These are phyloP conservation scores for Hephaestus fuliginosus DNA, from an alignment of 2,797 vertebrate species.

Conservation along the genomic window DNA sequence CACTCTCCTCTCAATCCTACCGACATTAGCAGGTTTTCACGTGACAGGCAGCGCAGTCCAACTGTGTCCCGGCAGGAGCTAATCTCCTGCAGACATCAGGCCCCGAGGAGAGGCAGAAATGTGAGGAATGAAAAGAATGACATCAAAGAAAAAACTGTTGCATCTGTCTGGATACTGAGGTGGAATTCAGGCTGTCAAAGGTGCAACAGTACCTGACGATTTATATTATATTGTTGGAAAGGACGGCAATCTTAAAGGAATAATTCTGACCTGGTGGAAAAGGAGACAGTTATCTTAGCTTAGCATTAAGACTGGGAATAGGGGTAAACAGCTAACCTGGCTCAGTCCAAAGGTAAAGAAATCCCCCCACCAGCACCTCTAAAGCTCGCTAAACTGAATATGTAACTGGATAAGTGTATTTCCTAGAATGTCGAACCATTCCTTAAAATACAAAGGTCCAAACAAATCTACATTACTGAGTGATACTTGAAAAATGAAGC, in stretches of 20 bases:
- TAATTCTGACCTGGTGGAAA: neutral
- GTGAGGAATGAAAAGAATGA: conserved; percentile 44
- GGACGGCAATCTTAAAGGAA: neutral
- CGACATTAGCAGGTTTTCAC: too few relatives aligned
- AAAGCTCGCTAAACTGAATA: neutral
- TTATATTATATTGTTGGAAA: neutral
- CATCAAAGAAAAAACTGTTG: neutral
- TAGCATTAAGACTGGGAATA: neutral
- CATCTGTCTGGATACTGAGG: neutral
- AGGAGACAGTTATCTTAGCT: neutral
- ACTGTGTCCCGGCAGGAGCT: neutral
- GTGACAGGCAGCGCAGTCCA: too few relatives aligned
- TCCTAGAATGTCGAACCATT: neutral
- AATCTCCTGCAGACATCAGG: conserved; percentile 39
- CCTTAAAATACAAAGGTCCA: neutral
- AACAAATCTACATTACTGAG: neutral
- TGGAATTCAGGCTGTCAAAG: neutral
- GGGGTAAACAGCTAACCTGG: neutral
- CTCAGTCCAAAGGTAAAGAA: neutral
- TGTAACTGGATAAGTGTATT: neutral
- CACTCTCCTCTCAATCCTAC: too few relatives aligned
- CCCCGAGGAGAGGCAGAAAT: conserved; percentile 15
- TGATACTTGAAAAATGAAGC: neutral
- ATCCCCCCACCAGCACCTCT: neutral
- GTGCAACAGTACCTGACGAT: neutral